Percentiles rank a stretch among this genome's conserved stretches.
Conservation (phyloP, 2,113 vertebrate species). For the Coturnix japonica region DNA sequence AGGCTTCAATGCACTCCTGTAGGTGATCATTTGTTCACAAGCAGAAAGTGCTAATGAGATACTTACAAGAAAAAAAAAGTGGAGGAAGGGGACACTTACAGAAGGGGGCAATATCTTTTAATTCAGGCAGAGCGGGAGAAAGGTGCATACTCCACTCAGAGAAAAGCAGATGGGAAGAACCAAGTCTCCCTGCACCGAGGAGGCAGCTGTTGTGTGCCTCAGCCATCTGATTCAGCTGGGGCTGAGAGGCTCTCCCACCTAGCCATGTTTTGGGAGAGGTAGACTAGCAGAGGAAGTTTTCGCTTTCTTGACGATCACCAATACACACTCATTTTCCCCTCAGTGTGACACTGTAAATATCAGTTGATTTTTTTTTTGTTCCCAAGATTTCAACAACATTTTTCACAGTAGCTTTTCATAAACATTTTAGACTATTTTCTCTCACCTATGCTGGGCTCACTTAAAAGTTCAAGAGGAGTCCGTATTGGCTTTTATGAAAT, state of each 20-base stretch:
- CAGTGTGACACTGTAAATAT: background rate
- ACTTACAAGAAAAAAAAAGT: background rate
- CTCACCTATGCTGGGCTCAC: background rate
- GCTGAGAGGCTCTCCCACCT: too few relatives aligned
- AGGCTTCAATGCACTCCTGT: background rate
- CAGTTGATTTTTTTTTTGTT: background rate
- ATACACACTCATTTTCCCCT: background rate
- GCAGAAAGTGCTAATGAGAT: background rate
- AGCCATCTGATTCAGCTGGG: accelerated
- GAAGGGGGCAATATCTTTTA: background rate
- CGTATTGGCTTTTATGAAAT: background rate
- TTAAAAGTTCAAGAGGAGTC: background rate
- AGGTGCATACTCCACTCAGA: background rate
- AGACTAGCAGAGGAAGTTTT: background rate
- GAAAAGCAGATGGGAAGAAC: accelerated
- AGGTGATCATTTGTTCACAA: background rate
- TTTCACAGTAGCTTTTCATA: background rate
- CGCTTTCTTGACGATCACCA: background rate
- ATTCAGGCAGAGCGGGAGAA: background rate
- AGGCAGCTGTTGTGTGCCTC: background rate
- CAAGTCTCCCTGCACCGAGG: background rate
- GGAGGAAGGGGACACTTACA: background rate
- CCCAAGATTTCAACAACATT: background rate
- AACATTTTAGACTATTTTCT: background rate
- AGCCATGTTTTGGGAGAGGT: background rate